phyloP scores from a whole-genome alignment of 2,797 vertebrate genomes.

The Meriones psammophilus region DNA sequence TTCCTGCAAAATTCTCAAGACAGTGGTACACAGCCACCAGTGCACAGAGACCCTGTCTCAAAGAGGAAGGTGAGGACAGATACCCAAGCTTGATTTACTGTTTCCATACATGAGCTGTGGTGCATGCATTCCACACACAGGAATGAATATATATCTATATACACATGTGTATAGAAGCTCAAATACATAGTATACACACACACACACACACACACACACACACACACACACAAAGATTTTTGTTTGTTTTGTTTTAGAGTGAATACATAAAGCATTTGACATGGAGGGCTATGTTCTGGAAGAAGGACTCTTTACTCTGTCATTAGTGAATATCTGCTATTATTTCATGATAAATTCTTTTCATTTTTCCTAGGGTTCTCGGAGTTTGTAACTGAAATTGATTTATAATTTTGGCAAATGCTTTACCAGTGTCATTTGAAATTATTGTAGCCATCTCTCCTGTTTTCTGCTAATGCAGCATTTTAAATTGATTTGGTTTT shows the following conservation, averaged over 20 bases:
- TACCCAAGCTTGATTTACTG: not conserved
- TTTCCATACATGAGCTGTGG: not conserved
- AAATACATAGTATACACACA: not conserved
- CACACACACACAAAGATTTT: not conserved
- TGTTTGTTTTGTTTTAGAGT: not conserved
- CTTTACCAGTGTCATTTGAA: not conserved
- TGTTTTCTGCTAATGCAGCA: not conserved
- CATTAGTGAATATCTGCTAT: not conserved
- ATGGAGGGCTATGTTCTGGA: not conserved
- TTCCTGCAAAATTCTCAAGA: not conserved
- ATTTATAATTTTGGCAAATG: constrained; percentile 51
- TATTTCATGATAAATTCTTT: not conserved
- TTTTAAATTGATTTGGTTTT: constrained; percentile 57
- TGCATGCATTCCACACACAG: not conserved
- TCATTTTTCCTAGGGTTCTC: not conserved
- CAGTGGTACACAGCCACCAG: not conserved
- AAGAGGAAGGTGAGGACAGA: not conserved
- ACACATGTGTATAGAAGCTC: too few species aligned
- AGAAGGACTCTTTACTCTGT: not conserved
- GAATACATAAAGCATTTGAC: not conserved
- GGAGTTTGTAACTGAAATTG: constrained; percentile 3
- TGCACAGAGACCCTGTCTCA: not conserved
- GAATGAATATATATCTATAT: too few species aligned
- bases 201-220: not conserved
- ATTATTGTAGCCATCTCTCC: not conserved